phyloP scores from a whole-genome alignment of 2,888 invertebrate genomes.

The Coleophora flavipennella region DNA sequence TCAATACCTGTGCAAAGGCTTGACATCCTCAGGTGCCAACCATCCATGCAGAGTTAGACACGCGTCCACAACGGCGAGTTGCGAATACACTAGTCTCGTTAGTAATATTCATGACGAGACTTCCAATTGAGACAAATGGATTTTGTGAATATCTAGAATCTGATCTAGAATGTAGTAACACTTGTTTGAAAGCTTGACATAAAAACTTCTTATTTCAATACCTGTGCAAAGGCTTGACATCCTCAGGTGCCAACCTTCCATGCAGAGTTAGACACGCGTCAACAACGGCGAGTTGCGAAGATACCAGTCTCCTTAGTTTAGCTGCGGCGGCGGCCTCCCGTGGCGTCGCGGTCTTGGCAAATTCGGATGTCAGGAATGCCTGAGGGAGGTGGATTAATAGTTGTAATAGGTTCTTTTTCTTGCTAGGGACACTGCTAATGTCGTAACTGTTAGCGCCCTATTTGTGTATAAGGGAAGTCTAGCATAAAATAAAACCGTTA shows the following conservation, averaged over 20 bases:
- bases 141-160: too few relatives aligned
- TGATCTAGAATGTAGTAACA: too few relatives aligned
- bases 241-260: constrained; percentile 86
- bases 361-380: constrained; percentile 91
- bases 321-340: constrained; percentile 63
- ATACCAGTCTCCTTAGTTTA: constrained; percentile 75
- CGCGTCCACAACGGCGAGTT: constrained; percentile 85
- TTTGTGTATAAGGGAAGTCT: too few relatives aligned
- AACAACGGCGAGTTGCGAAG: constrained; percentile 84
- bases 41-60: constrained; percentile 88
- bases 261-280: constrained; percentile 90
- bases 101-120: too few relatives aligned
- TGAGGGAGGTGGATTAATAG: too few relatives aligned
- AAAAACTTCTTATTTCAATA: constrained; percentile 14
- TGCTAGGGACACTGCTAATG: too few relatives aligned
- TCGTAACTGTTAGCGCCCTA: too few relatives aligned
- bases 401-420: too few relatives aligned
- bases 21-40: constrained; percentile 89
- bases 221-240: constrained; percentile 91
- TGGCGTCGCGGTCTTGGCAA: constrained; percentile 74
- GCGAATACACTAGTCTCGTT: constrained; percentile 80
- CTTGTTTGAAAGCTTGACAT: too few relatives aligned
- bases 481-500: too few relatives aligned
- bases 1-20: constrained; percentile 82
- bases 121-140: too few relatives aligned